phyloP scores from a whole-genome alignment of 2,113 vertebrate species.

The Oreochromis spilurus region DNA sequence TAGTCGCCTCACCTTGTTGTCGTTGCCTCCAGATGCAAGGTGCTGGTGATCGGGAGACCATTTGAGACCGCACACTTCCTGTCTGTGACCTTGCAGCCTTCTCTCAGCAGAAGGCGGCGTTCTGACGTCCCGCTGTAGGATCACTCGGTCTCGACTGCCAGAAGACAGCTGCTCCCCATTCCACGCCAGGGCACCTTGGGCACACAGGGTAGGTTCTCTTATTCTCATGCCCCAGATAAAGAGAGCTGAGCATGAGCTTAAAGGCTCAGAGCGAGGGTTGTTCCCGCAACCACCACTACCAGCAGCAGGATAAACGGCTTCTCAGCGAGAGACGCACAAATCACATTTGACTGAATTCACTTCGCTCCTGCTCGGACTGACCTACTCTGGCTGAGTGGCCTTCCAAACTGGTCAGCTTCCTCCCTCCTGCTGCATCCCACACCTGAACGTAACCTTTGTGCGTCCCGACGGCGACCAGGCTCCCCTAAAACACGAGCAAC shows the following conservation, averaged over 20 bases:
- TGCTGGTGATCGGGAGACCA: slow-evolving; percentile 83
- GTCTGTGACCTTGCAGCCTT: slow-evolving; percentile 76
- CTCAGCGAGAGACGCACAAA: not conserved
- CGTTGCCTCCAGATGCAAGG: slow-evolving; percentile 78
- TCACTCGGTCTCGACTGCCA: slow-evolving; percentile 76
- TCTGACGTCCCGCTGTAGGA: slow-evolving; percentile 76
- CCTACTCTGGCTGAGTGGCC: slow-evolving; percentile 79
- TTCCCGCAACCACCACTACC: not conserved
- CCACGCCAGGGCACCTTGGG: slow-evolving; percentile 77
- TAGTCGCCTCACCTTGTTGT: slow-evolving; percentile 72
- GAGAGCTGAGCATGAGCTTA: not conserved
- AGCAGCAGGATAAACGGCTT: not conserved
- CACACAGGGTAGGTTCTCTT: not conserved
- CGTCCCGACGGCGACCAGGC: slow-evolving; percentile 77
- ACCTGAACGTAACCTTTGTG: slow-evolving; percentile 81
- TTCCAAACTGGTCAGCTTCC: slow-evolving; percentile 77
- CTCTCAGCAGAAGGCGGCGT: slow-evolving; percentile 70
- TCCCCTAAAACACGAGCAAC: slow-evolving; percentile 60
- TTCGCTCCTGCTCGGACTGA: slow-evolving; percentile 40
- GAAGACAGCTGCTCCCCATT: slow-evolving; percentile 81
- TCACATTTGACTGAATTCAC: not conserved
- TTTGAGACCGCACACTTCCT: slow-evolving; percentile 80
- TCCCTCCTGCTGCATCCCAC: slow-evolving; percentile 78
- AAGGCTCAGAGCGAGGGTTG: not conserved
- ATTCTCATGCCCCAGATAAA: not conserved